Conservation (phyloP, 37 sponge, comb jelly and placozoan species). For the Petrosia ficiformis region DNA sequence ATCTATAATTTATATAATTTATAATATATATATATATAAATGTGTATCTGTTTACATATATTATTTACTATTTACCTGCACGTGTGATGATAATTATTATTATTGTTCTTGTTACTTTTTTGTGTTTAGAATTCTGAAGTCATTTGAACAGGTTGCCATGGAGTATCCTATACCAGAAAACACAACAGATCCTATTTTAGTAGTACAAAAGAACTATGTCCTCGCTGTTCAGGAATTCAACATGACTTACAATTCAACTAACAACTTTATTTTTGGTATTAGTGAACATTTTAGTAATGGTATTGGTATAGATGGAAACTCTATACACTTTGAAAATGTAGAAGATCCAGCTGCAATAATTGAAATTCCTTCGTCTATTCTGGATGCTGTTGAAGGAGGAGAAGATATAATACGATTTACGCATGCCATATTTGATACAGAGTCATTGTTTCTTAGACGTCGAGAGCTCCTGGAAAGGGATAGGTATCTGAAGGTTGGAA, state of each 20-base stretch:
- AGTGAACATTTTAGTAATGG: background rate
- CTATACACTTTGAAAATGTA: background rate
- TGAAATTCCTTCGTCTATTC: background rate
- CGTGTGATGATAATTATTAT: too few species aligned
- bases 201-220: background rate
- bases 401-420: background rate
- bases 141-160: background rate
- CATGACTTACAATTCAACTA: background rate
- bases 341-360: background rate
- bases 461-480: background rate
- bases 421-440: background rate
- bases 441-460: background rate
- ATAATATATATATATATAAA: too few species aligned
- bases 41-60: too few species aligned
- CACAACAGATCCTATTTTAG: background rate
- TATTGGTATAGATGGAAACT: background rate
- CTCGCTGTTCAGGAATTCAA: background rate
- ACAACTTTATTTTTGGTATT: background rate
- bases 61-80: too few species aligned
- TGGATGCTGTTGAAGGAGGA: background rate
- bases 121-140: background rate
- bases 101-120: too few species aligned
- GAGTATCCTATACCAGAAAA: background rate
- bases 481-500: background rate
- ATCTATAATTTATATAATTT: too few species aligned